Evolutionary conservation across 2,888 invertebrate genomes (phyloP).

Genomic region (Drosophila peninsularis): DNA sequence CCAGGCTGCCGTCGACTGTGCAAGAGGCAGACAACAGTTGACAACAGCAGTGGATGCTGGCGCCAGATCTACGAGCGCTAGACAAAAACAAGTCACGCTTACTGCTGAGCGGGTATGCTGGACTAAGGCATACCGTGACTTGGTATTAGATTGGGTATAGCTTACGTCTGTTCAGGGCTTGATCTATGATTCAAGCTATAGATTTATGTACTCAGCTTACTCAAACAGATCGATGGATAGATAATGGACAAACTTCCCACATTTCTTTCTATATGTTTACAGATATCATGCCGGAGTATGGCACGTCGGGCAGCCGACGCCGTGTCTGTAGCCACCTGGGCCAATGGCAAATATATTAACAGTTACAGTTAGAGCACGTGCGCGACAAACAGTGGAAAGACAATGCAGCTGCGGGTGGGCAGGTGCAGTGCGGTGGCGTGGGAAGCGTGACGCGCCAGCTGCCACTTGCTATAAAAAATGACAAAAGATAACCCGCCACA

Average conservation of each 20-base stretch:
- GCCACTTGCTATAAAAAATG: constrained; percentile 57
- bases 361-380: constrained; percentile 55
- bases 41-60: constrained; percentile 39
- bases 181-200: background rate
- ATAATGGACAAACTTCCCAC: no score
- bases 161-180: background rate
- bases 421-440: constrained; percentile 5
- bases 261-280: background rate
- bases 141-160: background rate
- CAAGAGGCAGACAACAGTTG: constrained; percentile 43
- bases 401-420: constrained; percentile 51
- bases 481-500: constrained; percentile 49
- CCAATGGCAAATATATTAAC: constrained; percentile 61
- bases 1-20: constrained; percentile 10
- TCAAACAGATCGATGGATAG: background rate
- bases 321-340: constrained; percentile 57
- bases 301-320: constrained; percentile 14
- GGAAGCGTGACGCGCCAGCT: constrained; percentile 39
- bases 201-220: background rate
- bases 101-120: background rate
- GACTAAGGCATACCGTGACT: background rate
- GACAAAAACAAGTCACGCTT: constrained; percentile 50
- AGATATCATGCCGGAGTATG: background rate
- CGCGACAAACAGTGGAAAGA: constrained; percentile 50
- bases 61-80: constrained; percentile 38